Conservation (phyloP, 2,888 invertebrate species). For the Archaeoteleia sp. region DNA sequence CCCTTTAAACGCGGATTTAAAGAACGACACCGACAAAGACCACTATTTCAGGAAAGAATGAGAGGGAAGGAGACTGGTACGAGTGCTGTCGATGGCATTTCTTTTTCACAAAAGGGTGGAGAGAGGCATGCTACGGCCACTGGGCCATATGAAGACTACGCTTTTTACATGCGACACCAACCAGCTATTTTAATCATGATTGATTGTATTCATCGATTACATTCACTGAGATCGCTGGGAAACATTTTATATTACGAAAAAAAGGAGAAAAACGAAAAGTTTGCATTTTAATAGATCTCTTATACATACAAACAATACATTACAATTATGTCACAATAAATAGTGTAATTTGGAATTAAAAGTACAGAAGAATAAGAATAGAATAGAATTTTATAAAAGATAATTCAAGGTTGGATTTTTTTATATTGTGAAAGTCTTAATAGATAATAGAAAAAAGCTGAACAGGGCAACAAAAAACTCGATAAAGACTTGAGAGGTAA, state of each 20-base stretch:
- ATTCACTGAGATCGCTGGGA: slow-evolving; percentile 4
- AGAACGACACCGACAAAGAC: slow-evolving; percentile 67
- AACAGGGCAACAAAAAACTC: too few relatives aligned
- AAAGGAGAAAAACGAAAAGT: slow-evolving; percentile 23
- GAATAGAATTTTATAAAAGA: too few relatives aligned
- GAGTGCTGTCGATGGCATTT: slow-evolving; percentile 51
- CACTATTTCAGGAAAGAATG: slow-evolving; percentile 56
- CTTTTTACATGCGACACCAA: slow-evolving; percentile 23
- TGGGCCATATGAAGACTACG: slow-evolving; percentile 12
- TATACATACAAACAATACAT: not conserved
- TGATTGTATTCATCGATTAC: slow-evolving; percentile 43
- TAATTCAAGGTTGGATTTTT: too few relatives aligned
- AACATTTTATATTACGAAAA: slow-evolving; percentile 14
- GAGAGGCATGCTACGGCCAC: slow-evolving; percentile 37
- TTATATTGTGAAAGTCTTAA: too few relatives aligned
- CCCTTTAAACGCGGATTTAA: slow-evolving; percentile 69
- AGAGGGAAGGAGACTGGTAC: slow-evolving; percentile 33
- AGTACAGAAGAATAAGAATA: too few relatives aligned
- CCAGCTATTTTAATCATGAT: slow-evolving; percentile 47
- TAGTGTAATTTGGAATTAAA: not conserved
- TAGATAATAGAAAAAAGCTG: too few relatives aligned
- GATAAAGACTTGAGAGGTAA: too few relatives aligned
- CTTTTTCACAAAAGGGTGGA: slow-evolving; percentile 53
- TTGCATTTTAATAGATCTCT: slow-evolving; percentile 26
- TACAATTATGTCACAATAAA: not conserved